phyloP scores from a whole-genome alignment of 2,888 invertebrate genomes.

The Acleris emargana region DNA sequence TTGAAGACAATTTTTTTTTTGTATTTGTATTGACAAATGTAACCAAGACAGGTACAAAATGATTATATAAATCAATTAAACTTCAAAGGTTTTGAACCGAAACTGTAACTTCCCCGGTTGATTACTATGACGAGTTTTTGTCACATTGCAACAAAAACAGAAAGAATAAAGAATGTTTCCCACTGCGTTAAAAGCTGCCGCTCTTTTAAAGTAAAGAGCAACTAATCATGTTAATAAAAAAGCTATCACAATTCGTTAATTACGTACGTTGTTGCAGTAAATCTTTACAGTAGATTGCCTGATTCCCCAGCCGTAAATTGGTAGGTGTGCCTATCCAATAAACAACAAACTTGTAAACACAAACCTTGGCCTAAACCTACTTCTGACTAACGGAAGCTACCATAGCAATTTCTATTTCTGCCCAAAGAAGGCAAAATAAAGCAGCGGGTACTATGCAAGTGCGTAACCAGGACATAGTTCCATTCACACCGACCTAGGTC shows the following conservation, averaged over 20 bases:
- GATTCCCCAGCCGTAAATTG: slow-evolving; percentile 12
- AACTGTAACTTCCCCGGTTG: background rate
- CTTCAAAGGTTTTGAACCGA: background rate
- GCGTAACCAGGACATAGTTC: slow-evolving; percentile 61
- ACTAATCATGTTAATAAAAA: slow-evolving; percentile 18
- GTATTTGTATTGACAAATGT: too few species aligned
- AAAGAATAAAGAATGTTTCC: slow-evolving; percentile 4
- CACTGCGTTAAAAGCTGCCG: slow-evolving; percentile 14
- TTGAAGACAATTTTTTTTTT: too few species aligned
- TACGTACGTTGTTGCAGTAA: slow-evolving; percentile 22
- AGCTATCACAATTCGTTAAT: slow-evolving; percentile 18
- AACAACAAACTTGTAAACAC: slow-evolving; percentile 24
- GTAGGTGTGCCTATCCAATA: slow-evolving; percentile 28
- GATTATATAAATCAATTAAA: background rate
- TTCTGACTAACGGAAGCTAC: slow-evolving; percentile 18
- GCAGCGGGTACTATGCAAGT: slow-evolving; percentile 40
- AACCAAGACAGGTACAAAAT: too few species aligned
- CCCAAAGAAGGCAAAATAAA: slow-evolving; percentile 18
- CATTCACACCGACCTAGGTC: slow-evolving; percentile 52
- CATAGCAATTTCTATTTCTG: slow-evolving; percentile 24
- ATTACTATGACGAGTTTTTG: slow-evolving; percentile 22
- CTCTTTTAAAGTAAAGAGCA: slow-evolving; percentile 12
- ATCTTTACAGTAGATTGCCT: slow-evolving; percentile 17
- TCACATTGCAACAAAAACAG: slow-evolving; percentile 9
- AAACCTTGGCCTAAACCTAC: slow-evolving; percentile 15